Percentiles rank a stretch among this genome's conserved stretches.
These are phyloP conservation scores for Meloidogyne floridensis DNA, from an alignment of 1,140 invertebrate species.

Conservation along the genomic window DNA sequence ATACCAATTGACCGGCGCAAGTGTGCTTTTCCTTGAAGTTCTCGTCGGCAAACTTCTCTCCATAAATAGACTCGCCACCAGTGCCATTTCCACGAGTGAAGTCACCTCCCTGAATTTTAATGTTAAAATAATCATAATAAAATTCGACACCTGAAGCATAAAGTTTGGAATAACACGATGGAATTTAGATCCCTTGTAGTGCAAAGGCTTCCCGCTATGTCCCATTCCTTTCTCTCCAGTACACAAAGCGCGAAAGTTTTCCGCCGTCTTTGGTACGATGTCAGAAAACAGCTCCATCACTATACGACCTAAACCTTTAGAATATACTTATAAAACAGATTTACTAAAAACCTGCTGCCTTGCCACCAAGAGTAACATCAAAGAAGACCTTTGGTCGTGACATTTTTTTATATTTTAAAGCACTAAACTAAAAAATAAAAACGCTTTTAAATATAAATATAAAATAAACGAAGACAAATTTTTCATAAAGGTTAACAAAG, in stretches of 20 bases:
- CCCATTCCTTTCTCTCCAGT: too few relatives aligned
- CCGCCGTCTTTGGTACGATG: too few relatives aligned
- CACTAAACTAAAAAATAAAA: too few relatives aligned
- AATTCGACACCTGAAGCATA: constrained; percentile 79
- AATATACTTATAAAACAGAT: not conserved
- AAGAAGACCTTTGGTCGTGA: too few relatives aligned
- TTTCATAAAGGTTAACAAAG: too few relatives aligned
- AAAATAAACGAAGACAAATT: too few relatives aligned
- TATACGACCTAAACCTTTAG: constrained; percentile 72
- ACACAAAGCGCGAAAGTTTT: too few relatives aligned
- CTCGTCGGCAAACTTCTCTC: constrained; percentile 87
- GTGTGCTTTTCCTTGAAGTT: constrained; percentile 93
- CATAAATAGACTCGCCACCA: constrained; percentile 93
- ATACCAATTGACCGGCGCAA: constrained; percentile 76
- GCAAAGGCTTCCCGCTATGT: too few relatives aligned
- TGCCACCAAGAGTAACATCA: constrained; percentile 71
- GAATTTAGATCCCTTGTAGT: too few relatives aligned
- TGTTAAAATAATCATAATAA: not conserved
- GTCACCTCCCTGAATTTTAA: constrained; percentile 69
- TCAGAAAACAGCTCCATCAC: constrained; percentile 67
- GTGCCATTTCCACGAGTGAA: constrained; percentile 90
- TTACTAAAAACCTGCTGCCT: constrained; percentile 78
- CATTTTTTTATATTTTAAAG: too few relatives aligned
- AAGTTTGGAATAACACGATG: constrained; percentile 64
- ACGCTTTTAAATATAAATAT: too few relatives aligned